Evolutionary conservation across 92 coral and sea anemone genomes (phyloP).

Genomic region (Parazoanthus swiftii): DNA sequence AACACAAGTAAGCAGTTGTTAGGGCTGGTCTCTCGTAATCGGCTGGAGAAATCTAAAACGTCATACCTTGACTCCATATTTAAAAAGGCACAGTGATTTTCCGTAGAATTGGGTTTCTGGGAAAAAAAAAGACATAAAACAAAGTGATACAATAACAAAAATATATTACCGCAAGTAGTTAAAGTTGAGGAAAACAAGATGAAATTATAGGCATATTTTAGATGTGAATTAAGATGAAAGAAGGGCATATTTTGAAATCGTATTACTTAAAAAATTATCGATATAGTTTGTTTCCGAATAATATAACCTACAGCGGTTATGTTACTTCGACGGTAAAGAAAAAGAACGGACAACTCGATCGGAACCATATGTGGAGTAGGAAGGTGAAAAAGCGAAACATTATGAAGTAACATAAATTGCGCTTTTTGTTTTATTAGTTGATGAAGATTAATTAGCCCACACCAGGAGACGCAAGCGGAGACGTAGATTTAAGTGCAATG

Average conservation of each 20-base stretch:
- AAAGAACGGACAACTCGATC: no score
- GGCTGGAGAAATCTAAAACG: not conserved
- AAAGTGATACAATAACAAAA: not conserved
- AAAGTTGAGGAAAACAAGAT: not conserved
- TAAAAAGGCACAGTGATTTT: slow-evolving; percentile 65
- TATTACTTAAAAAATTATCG: not conserved
- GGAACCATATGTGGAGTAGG: no score
- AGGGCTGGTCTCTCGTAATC: not conserved
- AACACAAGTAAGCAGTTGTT: not conserved
- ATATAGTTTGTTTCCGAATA: no score
- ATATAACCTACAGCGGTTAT: no score
- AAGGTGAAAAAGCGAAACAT: no score
- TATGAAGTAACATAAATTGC: no score
- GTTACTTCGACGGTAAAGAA: no score
- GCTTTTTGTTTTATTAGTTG: no score
- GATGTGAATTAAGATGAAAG: not conserved
- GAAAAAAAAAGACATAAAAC: slow-evolving; percentile 5
- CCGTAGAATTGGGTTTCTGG: slow-evolving; percentile 61
- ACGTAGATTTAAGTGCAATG: no score
- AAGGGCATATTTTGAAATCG: not conserved
- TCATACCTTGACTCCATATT: slow-evolving; percentile 74
- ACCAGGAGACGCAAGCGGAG: no score
- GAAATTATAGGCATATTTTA: not conserved
- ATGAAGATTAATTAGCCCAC: no score
- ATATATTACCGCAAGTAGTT: not conserved